Evolutionary conservation across 2,888 invertebrate genomes (phyloP).

Genomic region (Prosopocoilus inquinatus): DNA sequence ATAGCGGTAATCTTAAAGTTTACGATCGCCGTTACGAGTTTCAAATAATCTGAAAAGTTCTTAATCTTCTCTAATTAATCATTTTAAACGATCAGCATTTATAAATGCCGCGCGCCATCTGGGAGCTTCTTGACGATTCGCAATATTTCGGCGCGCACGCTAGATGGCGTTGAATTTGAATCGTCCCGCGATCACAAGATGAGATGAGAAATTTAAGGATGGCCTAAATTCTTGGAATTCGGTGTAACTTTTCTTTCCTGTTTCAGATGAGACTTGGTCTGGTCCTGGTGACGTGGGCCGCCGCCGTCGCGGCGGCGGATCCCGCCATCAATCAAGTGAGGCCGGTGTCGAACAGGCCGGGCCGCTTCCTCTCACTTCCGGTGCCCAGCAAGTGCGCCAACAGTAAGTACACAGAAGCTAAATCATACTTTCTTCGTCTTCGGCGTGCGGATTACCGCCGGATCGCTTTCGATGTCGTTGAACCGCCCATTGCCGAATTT

Average conservation of each 20-base stretch:
- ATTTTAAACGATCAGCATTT: no score
- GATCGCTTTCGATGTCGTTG: conserved; percentile 1
- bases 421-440: neutral
- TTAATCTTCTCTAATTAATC: no score
- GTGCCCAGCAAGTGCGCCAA: conserved; percentile 78
- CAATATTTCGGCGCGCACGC: no score
- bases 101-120: no score
- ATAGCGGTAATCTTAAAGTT: no score
- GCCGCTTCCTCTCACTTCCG: conserved; percentile 80
- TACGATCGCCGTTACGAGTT: no score
- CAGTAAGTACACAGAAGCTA: conserved; percentile 62
- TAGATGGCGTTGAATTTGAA: neutral
- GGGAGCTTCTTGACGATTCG: no score
- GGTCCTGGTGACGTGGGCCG: conserved; percentile 59
- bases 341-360: conserved; percentile 72
- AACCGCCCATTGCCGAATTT: neutral
- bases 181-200: no score
- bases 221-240: no score
- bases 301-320: conserved; percentile 57
- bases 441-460: neutral
- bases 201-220: no score
- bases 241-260: conserved; percentile 21
- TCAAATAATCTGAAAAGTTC: no score
- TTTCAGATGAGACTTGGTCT: conserved; percentile 65
- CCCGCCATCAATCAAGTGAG: conserved; percentile 58